These are phyloP conservation scores for Bombus pascuorum DNA, from an alignment of 1,140 invertebrate species.

Conservation along the genomic window DNA sequence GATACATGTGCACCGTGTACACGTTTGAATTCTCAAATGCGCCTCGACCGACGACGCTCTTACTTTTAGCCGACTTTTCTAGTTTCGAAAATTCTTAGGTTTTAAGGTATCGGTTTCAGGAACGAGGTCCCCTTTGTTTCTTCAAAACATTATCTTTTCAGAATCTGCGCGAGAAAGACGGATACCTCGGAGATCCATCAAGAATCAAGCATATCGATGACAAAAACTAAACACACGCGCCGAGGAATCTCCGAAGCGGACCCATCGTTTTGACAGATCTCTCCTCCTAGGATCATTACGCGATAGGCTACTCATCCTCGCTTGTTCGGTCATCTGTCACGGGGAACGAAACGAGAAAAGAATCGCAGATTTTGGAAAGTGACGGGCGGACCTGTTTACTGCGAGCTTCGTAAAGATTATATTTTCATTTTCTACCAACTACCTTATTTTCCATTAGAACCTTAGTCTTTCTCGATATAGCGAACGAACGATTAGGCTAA, in stretches of 20 bases:
- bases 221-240: slow-evolving; percentile 44
- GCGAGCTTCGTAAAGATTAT: neutral
- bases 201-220: slow-evolving; percentile 55
- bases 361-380: neutral
- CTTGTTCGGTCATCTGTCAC: neutral
- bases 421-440: neutral
- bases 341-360: slow-evolving; percentile 2
- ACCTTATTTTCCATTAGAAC: too few relatives aligned
- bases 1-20: too few relatives aligned
- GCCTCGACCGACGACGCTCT: neutral
- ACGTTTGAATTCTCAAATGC: accelerated
- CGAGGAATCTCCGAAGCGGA: slow-evolving; percentile 8
- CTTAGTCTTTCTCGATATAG: too few relatives aligned
- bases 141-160: neutral
- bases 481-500: too few relatives aligned
- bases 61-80: neutral
- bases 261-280: slow-evolving; percentile 61
- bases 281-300: slow-evolving; percentile 49
- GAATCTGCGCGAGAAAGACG: slow-evolving; percentile 37
- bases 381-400: too few relatives aligned
- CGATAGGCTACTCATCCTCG: neutral
- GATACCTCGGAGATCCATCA: slow-evolving; percentile 45
- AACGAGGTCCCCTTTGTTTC: neutral
- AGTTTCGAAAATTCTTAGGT: neutral
- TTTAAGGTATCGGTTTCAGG: too few relatives aligned